A percentile compares a stretch with the other conserved stretches of the same genome.
Evolutionary conservation across 2,113 vertebrate species (phyloP).

Genomic region (Ophthalmolycus amberensis): DNA sequence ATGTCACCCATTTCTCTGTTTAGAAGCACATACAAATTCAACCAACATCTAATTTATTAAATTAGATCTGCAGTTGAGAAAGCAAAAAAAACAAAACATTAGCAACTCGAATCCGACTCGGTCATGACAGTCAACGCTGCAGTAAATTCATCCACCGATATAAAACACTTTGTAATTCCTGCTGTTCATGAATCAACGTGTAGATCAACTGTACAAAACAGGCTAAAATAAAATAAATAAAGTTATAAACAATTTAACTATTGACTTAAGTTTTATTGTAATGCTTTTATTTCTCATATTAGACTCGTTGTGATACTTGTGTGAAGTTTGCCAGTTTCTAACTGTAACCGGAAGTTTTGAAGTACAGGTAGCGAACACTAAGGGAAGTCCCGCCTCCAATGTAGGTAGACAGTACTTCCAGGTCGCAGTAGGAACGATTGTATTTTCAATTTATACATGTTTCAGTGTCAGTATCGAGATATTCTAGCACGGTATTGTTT

Average conservation of each 20-base stretch:
- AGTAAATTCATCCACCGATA: conserved; percentile 25
- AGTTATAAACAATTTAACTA: background rate
- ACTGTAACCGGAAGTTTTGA: background rate
- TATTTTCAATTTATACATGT: too few species aligned
- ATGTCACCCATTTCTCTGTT: background rate
- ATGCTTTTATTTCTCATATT: background rate
- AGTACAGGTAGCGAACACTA: background rate
- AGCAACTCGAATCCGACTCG: background rate
- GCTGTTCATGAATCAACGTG: background rate
- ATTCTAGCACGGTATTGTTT: too few species aligned
- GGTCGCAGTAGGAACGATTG: too few species aligned
- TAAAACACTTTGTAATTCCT: conserved; percentile 7
- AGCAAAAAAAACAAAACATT: too few species aligned
- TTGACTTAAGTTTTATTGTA: background rate
- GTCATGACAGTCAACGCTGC: background rate
- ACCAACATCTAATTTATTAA: background rate
- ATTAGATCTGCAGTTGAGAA: conserved; percentile 1
- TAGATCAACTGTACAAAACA: background rate
- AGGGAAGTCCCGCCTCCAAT: background rate
- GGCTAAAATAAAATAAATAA: background rate
- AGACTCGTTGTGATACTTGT: too few species aligned
- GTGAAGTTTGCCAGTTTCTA: background rate
- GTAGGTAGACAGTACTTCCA: background rate
- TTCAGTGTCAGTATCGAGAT: too few species aligned
- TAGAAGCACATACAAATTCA: background rate